These are phyloP conservation scores for Malurus elegans DNA, from an alignment of 2,113 vertebrate species.

Conservation along the genomic window DNA sequence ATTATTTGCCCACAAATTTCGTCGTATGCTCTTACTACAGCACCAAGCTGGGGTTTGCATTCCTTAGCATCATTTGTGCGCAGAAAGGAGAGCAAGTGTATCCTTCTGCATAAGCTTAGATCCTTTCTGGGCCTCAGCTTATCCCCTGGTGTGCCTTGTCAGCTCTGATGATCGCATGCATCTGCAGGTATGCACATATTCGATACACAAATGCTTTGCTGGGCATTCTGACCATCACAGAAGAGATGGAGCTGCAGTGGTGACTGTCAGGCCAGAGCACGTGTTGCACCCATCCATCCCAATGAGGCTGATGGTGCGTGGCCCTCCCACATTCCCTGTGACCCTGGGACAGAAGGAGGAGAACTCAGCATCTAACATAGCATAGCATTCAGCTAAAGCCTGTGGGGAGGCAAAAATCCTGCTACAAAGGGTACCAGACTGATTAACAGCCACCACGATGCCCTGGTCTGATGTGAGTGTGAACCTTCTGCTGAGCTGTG, in stretches of 20 bases:
- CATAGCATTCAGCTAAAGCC: background rate
- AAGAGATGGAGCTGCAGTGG: rapidly evolving
- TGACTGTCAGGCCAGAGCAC: background rate
- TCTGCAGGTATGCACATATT: background rate
- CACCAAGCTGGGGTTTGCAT: background rate
- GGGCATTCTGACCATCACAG: background rate
- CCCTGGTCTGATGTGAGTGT: background rate
- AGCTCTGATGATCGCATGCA: background rate
- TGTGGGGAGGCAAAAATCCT: background rate
- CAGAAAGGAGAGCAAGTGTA: background rate
- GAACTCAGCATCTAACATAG: background rate
- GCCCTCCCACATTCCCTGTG: background rate
- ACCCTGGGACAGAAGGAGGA: background rate
- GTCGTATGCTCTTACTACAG: background rate
- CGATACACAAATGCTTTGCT: background rate
- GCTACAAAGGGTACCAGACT: background rate
- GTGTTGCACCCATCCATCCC: background rate
- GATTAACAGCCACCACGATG: background rate
- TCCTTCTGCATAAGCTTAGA: background rate
- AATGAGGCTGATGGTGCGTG: rapidly evolving
- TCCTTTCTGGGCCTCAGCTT: background rate
- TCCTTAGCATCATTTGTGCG: background rate
- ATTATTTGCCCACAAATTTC: background rate
- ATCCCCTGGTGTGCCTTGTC: no score
- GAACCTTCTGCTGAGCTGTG: background rate